Evolutionary conservation across 2,113 vertebrate genomes (phyloP).

Genomic region (Ceratotherium simum): DNA sequence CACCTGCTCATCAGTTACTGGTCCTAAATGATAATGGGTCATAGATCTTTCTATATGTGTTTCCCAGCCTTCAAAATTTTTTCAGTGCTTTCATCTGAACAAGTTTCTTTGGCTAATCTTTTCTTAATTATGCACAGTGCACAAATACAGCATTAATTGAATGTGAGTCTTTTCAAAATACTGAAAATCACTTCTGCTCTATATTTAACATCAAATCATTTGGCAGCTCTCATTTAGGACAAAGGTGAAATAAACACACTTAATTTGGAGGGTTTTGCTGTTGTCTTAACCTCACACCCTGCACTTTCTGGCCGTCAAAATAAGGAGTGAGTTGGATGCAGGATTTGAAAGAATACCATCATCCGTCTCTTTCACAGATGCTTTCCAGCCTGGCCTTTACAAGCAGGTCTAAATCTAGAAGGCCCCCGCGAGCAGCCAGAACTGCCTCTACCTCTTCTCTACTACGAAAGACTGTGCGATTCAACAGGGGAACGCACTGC

Average conservation of each 20-base stretch:
- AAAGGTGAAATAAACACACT: neutral
- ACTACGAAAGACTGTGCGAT: neutral
- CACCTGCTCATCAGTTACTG: neutral
- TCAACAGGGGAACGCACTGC: neutral
- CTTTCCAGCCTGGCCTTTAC: neutral
- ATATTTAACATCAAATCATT: neutral
- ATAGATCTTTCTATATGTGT: neutral
- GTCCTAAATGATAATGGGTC: neutral
- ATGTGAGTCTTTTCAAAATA: neutral
- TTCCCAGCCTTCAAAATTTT: neutral
- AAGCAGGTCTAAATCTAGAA: neutral
- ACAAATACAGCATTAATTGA: neutral
- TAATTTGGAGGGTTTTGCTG: neutral
- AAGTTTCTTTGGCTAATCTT: neutral
- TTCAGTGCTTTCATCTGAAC: neutral
- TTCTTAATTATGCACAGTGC: neutral
- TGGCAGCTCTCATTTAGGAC: neutral
- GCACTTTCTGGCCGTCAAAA: neutral
- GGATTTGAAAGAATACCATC: neutral
- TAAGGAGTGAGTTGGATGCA: neutral
- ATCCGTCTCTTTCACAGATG: neutral
- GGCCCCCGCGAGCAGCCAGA: neutral
- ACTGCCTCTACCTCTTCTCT: neutral
- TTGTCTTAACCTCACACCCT: neutral
- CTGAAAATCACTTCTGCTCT: neutral